Evolutionary conservation across 1,140 invertebrate species (phyloP).

Genomic region (fruit fly (Drosophila melanogaster)): Release_6_plus_ISO1_MT NT_033779.5:17434001-17434500

Average conservation of each 20-base stretch:
- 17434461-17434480: slow-evolving; percentile 61
- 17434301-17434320: not conserved
- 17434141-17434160: no score
- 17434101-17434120: slow-evolving; percentile 3
- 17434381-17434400: slow-evolving; percentile 58
- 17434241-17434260: slow-evolving; percentile 55
- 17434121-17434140: slow-evolving; percentile 48
- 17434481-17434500: slow-evolving; percentile 45
- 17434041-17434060: slow-evolving; percentile 51
- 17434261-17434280: slow-evolving; percentile 58
- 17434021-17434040: slow-evolving; percentile 8
- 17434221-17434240: slow-evolving; percentile 23
- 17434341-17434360: not conserved
- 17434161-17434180: not conserved
- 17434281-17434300: slow-evolving; percentile 25
- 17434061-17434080: slow-evolving; percentile 26
- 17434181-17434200: slow-evolving; percentile 4
- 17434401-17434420: slow-evolving; percentile 63
- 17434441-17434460: slow-evolving; percentile 70
- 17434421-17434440: slow-evolving; percentile 79
- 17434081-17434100: slow-evolving; percentile 38
- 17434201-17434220: slow-evolving; percentile 11
- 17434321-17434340: slow-evolving; percentile 7
- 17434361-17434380: slow-evolving; percentile 55
- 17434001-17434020: slow-evolving; percentile 3